Conservation (phyloP, 1,140 invertebrate species). For the Cydia pomonella region DNA sequence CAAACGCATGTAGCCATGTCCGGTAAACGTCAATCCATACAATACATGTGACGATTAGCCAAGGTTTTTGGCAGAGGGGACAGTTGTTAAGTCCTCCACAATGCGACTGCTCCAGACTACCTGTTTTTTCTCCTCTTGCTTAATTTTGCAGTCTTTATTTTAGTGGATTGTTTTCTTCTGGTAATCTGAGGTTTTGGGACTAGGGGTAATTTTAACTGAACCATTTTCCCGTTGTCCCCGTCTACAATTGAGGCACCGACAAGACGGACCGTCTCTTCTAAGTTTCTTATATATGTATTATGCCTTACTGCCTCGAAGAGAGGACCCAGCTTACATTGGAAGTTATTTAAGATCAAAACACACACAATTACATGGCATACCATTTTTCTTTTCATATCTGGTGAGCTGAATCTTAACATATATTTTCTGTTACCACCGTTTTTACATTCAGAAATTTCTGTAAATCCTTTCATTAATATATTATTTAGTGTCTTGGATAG, state of each 20-base stretch:
- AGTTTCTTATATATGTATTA: no score
- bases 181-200: constrained; percentile 41
- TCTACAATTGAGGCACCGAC: constrained; percentile 57
- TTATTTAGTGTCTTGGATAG: constrained; percentile 58
- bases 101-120: no score
- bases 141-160: no score
- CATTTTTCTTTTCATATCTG: neutral
- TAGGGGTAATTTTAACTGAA: constrained; percentile 63
- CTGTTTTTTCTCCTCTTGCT: no score
- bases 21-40: no score
- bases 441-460: constrained; percentile 56
- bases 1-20: no score
- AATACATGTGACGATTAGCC: no score
- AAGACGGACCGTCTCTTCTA: constrained; percentile 48
- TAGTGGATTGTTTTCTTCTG: neutral
- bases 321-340: constrained; percentile 57
- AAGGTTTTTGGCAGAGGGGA: no score
- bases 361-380: constrained; percentile 64
- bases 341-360: constrained; percentile 61
- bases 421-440: neutral
- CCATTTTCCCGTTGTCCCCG: constrained; percentile 49
- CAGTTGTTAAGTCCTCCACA: no score
- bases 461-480: constrained; percentile 57
- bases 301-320: constrained; percentile 54
- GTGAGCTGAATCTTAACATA: neutral